A percentile compares a stretch with the other conserved stretches of the same genome.
These are phyloP conservation scores for Ophioderma brevispina DNA, from an alignment of 35 echinoderm and acorn worm species.

Conservation along the genomic window DNA sequence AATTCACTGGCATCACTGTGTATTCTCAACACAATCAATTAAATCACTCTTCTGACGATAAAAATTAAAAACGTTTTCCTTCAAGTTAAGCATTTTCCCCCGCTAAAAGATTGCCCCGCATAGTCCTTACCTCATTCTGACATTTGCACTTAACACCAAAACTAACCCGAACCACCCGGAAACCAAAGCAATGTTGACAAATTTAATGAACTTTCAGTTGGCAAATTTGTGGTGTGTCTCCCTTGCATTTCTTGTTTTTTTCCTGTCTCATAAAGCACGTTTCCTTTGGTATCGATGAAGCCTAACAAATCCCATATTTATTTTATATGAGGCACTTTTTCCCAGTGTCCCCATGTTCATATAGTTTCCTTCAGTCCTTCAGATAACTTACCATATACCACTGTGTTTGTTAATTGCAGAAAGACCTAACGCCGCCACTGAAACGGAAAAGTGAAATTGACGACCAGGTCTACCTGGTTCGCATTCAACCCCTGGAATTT, in stretches of 20 bases:
- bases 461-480: conserved; percentile 81
- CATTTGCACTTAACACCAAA: neutral
- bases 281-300: neutral
- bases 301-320: neutral
- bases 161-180: neutral
- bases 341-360: neutral
- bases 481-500: conserved; percentile 83
- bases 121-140: no score
- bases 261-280: neutral
- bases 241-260: neutral
- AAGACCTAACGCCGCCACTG: conserved; percentile 8
- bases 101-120: no score
- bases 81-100: neutral
- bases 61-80: no score
- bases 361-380: neutral
- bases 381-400: neutral
- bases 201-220: neutral
- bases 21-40: no score
- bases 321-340: neutral
- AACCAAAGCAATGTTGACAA: neutral
- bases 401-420: neutral
- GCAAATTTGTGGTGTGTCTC: neutral
- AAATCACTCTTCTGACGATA: no score
- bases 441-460: conserved; percentile 51
- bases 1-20: no score